Percentiles rank a stretch among this genome's conserved stretches.
Evolutionary conservation across 1,140 invertebrate genomes (phyloP).

Genomic region (Bombus confusus): DNA sequence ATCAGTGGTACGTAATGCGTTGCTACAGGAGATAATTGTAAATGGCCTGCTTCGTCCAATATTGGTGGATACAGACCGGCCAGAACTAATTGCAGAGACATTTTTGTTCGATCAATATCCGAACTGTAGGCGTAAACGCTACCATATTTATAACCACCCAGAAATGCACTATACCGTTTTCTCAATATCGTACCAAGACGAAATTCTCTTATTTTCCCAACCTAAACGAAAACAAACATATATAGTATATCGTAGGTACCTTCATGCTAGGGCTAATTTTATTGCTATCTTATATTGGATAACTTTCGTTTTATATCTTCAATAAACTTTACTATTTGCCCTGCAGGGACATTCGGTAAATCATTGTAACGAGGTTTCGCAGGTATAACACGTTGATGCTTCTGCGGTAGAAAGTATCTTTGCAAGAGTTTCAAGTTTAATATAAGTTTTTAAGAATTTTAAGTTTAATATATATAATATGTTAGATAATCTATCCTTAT

Average conservation of each 20-base stretch:
- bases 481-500: too few species aligned
- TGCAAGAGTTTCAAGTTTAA: too few species aligned
- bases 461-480: too few species aligned
- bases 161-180: constrained; percentile 81
- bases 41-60: constrained; percentile 77
- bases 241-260: not conserved
- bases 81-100: constrained; percentile 83
- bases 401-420: too few species aligned
- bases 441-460: too few species aligned
- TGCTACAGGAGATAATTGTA: constrained; percentile 72
- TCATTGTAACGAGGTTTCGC: too few species aligned
- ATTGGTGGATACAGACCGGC: constrained; percentile 83
- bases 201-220: constrained; percentile 82
- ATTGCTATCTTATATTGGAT: not conserved
- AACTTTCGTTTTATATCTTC: not conserved
- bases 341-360: too few species aligned
- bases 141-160: constrained; percentile 79
- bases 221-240: constrained; percentile 67
- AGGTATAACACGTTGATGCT: too few species aligned
- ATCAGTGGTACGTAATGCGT: constrained; percentile 46
- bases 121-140: constrained; percentile 80
- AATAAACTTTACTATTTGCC: too few species aligned
- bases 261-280: not conserved
- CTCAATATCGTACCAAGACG: constrained; percentile 82
- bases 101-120: constrained; percentile 84